Percentiles rank a stretch among this genome's conserved stretches.
These are phyloP conservation scores for Heliconius cydno DNA, from an alignment of 2,888 invertebrate genomes.

Conservation along the genomic window DNA sequence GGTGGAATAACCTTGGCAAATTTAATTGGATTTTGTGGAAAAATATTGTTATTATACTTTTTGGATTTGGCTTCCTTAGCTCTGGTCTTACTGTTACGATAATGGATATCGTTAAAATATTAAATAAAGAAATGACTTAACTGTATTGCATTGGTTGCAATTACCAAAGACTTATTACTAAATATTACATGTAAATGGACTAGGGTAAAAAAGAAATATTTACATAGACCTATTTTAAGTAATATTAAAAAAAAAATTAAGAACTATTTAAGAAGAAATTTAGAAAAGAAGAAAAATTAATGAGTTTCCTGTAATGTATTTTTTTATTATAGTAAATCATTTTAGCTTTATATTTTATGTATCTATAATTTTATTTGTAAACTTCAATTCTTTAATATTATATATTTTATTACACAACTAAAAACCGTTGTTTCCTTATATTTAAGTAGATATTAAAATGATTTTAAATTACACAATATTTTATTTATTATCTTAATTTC, in stretches of 20 bases:
- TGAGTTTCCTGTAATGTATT: too few species aligned
- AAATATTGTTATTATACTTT: slow-evolving; percentile 83
- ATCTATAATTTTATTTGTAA: too few species aligned
- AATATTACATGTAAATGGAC: too few species aligned
- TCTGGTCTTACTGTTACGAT: slow-evolving; percentile 82
- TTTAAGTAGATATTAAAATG: slow-evolving; percentile 4
- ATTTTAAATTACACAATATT: background rate
- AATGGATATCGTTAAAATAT: slow-evolving; percentile 63
- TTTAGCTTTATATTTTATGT: too few species aligned
- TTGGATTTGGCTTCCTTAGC: slow-evolving; percentile 85
- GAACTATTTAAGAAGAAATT: too few species aligned
- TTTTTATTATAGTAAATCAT: too few species aligned
- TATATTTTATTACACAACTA: background rate
- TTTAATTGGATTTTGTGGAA: slow-evolving; percentile 88
- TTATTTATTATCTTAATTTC: slow-evolving; percentile 1
- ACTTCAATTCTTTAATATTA: too few species aligned
- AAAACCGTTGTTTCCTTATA: background rate
- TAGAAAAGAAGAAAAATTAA: too few species aligned
- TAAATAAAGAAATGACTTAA: slow-evolving; percentile 73
- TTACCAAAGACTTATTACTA: too few species aligned
- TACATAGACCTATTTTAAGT: too few species aligned
- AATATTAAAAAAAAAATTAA: too few species aligned
- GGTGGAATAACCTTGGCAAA: slow-evolving; percentile 87
- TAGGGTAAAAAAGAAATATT: too few species aligned
- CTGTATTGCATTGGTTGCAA: background rate